Conservation (phyloP, 2,113 vertebrate genomes). For the Syrmaticus mikado region DNA sequence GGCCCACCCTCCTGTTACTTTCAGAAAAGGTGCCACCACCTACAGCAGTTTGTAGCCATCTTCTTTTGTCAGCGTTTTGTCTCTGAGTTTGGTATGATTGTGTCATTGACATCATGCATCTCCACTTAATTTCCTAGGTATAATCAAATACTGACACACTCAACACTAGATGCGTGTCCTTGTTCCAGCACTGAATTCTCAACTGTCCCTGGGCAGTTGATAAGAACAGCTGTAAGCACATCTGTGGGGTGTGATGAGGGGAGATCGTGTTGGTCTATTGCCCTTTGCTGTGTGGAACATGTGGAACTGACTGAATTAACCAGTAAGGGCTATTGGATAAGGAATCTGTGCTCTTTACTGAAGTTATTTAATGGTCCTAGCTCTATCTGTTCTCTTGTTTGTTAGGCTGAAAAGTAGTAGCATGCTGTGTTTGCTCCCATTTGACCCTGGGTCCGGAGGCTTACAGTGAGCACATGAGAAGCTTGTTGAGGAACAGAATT, state of each 20-base stretch:
- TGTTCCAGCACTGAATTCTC: not conserved
- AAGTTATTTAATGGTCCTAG: not conserved
- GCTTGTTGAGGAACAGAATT: not conserved
- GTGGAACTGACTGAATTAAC: not conserved
- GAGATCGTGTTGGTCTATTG: not conserved
- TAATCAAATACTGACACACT: not conserved
- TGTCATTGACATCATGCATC: not conserved
- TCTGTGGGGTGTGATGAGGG: rapidly evolving
- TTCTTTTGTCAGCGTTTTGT: not conserved
- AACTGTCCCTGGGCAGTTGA: not conserved
- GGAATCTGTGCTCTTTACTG: not conserved
- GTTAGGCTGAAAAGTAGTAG: not conserved
- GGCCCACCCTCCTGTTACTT: not conserved
- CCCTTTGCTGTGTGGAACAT: not conserved
- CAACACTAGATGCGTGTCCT: not conserved
- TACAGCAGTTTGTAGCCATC: not conserved
- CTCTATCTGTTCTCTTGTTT: not conserved
- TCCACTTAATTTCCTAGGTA: not conserved
- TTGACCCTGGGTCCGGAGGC: rapidly evolving
- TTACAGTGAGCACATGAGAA: not conserved
- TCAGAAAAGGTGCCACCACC: not conserved
- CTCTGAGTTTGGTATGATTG: not conserved
- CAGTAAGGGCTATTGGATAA: not conserved
- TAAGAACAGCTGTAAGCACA: not conserved
- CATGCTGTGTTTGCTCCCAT: not conserved